Evolutionary conservation across 2,888 invertebrate genomes (phyloP).

Genomic region (Rhagonycha fulva): DNA sequence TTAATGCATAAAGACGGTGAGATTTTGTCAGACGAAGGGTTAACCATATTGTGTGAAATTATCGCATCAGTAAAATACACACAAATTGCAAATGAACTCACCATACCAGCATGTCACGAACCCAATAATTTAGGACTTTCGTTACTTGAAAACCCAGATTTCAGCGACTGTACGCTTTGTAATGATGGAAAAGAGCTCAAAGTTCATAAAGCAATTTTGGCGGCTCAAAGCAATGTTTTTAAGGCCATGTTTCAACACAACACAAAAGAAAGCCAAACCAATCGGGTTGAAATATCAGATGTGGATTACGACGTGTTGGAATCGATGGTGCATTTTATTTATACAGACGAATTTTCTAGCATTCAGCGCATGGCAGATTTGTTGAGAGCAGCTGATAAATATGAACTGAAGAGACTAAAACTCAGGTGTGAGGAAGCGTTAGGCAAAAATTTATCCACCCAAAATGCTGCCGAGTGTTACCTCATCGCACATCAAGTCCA

Average conservation of each 20-base stretch:
- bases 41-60: background rate
- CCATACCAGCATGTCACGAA: background rate
- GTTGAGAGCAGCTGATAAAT: background rate
- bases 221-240: background rate
- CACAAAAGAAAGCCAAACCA: background rate
- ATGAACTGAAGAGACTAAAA: background rate
- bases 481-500: background rate
- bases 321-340: background rate
- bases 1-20: background rate
- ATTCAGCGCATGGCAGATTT: background rate
- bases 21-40: background rate
- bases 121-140: background rate
- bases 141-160: background rate
- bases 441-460: background rate
- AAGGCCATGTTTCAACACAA: background rate
- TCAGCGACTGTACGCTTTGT: background rate
- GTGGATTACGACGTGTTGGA: background rate
- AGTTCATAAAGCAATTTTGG: background rate
- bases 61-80: background rate
- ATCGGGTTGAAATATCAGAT: background rate
- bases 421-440: background rate
- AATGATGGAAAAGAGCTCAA: background rate
- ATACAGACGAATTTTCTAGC: background rate
- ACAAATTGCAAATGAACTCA: background rate
- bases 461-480: background rate